Conservation (phyloP, 2,113 vertebrate species). For the Vidua macroura region DNA sequence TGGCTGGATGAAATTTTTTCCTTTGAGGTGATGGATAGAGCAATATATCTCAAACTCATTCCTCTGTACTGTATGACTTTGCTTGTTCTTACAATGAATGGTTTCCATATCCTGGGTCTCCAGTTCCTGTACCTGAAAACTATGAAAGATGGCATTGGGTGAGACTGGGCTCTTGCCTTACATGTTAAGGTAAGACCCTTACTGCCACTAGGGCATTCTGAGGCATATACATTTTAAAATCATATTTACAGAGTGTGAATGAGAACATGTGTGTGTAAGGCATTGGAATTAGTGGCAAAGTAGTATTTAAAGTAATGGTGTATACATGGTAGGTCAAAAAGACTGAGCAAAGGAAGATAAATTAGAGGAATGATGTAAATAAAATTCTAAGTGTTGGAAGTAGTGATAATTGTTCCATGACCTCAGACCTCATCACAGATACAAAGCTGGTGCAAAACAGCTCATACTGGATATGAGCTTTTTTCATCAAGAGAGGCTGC, state of each 20-base stretch:
- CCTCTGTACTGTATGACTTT: neutral
- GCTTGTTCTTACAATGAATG: slow-evolving; percentile 36
- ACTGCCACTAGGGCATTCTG: neutral
- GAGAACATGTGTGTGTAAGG: neutral
- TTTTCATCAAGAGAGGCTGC: neutral
- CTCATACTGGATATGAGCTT: neutral
- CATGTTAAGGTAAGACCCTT: neutral
- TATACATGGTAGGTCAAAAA: neutral
- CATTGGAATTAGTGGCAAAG: neutral
- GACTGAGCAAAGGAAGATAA: neutral
- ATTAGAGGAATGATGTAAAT: neutral
- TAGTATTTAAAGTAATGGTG: neutral
- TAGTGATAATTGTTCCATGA: neutral
- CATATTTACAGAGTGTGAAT: neutral
- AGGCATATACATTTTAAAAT: neutral
- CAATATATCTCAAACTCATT: slow-evolving; percentile 51
- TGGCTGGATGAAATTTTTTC: neutral
- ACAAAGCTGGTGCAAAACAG: neutral
- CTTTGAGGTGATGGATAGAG: slow-evolving; percentile 14
- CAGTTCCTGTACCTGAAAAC: neutral
- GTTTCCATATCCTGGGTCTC: neutral
- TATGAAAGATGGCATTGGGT: neutral
- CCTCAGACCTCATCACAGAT: neutral
- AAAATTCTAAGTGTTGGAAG: neutral
- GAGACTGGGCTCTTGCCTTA: neutral